Conservation (phyloP, 2,113 vertebrate genomes). For the Columbina picui region DNA sequence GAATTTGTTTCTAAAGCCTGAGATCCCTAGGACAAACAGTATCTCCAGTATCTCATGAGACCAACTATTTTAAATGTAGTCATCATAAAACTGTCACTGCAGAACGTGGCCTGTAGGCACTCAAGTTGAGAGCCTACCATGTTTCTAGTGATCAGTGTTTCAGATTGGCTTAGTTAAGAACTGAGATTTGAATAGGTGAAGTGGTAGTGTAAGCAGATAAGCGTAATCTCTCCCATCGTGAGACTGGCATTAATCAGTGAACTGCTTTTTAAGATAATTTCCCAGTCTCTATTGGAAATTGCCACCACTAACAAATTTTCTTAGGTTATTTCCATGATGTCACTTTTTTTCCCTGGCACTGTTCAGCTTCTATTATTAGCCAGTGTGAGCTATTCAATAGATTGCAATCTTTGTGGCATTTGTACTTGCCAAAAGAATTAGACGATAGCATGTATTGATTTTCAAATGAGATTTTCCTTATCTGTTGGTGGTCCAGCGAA, state of each 20-base stretch:
- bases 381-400: neutral
- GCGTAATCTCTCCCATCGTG: neutral
- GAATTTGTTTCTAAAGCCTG: neutral
- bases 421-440: neutral
- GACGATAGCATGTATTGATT: neutral
- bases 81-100: constrained; percentile 1
- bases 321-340: neutral
- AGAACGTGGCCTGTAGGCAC: neutral
- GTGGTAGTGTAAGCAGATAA: neutral
- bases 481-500: neutral
- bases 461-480: neutral
- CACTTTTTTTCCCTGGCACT: neutral
- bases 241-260: neutral
- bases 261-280: neutral
- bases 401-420: neutral
- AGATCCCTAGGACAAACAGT: neutral
- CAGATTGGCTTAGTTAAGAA: neutral
- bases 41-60: neutral
- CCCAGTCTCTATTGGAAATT: neutral
- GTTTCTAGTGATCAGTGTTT: neutral
- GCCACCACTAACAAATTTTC: neutral
- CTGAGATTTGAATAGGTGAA: neutral
- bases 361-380: neutral
- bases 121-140: neutral
- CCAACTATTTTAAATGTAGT: neutral